These are phyloP conservation scores for Phrynocephalus versicolor DNA, from an alignment of 2,113 vertebrate genomes.

Conservation along the genomic window DNA sequence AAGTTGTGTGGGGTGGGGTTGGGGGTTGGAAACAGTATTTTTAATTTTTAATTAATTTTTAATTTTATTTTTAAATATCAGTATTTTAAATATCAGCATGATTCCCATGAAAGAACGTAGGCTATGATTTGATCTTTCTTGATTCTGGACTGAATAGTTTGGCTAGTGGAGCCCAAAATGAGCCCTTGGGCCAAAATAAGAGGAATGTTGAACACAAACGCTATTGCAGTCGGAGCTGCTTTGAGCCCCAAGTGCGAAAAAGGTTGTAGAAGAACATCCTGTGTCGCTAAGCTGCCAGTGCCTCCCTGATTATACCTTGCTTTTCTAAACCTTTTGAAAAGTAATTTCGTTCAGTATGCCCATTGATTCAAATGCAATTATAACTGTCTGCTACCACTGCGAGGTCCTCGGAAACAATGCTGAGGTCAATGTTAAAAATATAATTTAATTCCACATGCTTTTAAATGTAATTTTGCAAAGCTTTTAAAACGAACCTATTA, in stretches of 20 bases:
- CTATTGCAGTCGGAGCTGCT: not conserved
- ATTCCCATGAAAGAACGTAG: not conserved
- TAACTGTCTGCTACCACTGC: not conserved
- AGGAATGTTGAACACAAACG: not conserved
- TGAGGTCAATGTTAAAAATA: conserved; percentile 13
- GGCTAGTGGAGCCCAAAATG: not conserved
- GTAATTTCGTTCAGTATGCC: conserved; percentile 2
- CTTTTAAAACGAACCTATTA: conserved; percentile 20
- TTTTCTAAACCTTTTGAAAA: not conserved
- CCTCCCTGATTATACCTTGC: conserved; percentile 9
- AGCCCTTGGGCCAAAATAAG: not conserved
- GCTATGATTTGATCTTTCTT: not conserved
- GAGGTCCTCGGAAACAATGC: not conserved
- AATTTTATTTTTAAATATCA: too few relatives aligned
- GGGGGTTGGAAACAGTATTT: too few relatives aligned
- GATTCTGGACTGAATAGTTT: not conserved
- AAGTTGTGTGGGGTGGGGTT: not conserved
- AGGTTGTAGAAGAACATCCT: not conserved
- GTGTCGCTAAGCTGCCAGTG: not conserved
- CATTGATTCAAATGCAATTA: conserved; percentile 10
- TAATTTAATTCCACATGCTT: conserved; percentile 17
- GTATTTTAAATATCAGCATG: not conserved
- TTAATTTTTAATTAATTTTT: not conserved
- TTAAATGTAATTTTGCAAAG: conserved; percentile 20
- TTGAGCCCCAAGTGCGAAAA: not conserved